Evolutionary conservation across 1,140 invertebrate species (phyloP).

Genomic region (Drosophila lacertosa): DNA sequence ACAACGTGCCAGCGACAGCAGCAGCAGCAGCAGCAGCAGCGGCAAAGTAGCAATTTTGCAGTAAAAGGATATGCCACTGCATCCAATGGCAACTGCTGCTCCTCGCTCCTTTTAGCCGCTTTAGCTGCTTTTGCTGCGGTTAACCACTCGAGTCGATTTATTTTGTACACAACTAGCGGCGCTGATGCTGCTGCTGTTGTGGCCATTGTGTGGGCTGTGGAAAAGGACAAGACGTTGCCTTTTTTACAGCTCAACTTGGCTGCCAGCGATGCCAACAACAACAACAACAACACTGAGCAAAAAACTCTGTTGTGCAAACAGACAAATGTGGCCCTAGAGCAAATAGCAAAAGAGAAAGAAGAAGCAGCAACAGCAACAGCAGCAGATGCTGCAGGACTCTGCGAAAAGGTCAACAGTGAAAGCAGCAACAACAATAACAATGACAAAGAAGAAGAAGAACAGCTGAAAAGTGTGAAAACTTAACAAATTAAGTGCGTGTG

Average conservation of each 20-base stretch:
- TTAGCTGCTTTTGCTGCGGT: conserved; percentile 51
- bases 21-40: conserved; percentile 21
- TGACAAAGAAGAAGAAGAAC: conserved; percentile 48
- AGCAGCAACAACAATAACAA: conserved; percentile 40
- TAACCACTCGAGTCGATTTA: conserved; percentile 79
- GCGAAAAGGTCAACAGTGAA: conserved; percentile 73
- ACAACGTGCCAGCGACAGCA: conserved; percentile 66
- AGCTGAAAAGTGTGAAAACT: conserved; percentile 75
- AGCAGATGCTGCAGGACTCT: conserved; percentile 31
- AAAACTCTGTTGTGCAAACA: conserved; percentile 48
- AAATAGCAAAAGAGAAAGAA: conserved; percentile 22
- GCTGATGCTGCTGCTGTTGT: conserved; percentile 5
- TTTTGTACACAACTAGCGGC: conserved; percentile 76
- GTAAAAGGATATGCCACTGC: conserved; percentile 55
- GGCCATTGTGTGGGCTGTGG: conserved; percentile 32
- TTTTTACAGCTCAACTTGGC: conserved; percentile 60
- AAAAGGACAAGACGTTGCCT: conserved; percentile 67
- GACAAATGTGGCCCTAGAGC: conserved; percentile 41
- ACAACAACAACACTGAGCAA: conserved; percentile 23
- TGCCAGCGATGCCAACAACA: conserved; percentile 32
- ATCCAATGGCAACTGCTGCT: not conserved
- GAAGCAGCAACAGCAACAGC: not conserved
- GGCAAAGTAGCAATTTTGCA: conserved; percentile 70
- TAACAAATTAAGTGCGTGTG: conserved; percentile 74
- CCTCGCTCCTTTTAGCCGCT: conserved; percentile 7